phyloP scores from a whole-genome alignment of 64 coral and sea anemone species.

The Astreopora myriophthalma region DNA sequence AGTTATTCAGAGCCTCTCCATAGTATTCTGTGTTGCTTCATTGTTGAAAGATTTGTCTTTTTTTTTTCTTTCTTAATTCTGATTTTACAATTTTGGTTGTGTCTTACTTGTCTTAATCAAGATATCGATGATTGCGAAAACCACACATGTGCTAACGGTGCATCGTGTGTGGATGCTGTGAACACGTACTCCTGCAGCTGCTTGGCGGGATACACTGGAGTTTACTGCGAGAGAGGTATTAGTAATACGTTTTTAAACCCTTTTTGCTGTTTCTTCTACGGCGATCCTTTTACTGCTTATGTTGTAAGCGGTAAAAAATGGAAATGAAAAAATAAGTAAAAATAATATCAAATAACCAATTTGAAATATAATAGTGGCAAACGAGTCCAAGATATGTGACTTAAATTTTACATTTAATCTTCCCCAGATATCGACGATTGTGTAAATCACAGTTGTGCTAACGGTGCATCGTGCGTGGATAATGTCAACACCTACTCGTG shows the following conservation, averaged over 20 bases:
- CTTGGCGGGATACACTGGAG: conserved; percentile 1
- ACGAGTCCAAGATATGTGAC: too few relatives aligned
- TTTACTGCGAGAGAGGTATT: conserved; percentile 9
- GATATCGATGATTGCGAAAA: neutral
- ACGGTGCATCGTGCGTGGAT: neutral
- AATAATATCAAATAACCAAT: too few relatives aligned
- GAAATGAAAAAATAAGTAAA: too few relatives aligned
- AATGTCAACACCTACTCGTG: neutral
- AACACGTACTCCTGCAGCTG: conserved; percentile 17
- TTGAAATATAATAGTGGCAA: too few relatives aligned
- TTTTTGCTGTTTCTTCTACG: too few relatives aligned
- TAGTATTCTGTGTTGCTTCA: too few relatives aligned
- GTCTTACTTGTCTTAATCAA: neutral
- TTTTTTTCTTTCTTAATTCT: neutral
- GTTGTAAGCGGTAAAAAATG: too few relatives aligned
- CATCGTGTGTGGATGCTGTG: conserved; percentile 18
- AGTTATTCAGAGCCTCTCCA: too few relatives aligned
- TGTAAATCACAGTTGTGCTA: neutral
- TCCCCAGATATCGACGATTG: neutral
- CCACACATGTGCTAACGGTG: neutral
- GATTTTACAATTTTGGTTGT: neutral
- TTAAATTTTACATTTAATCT: neutral
- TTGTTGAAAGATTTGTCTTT: too few relatives aligned
- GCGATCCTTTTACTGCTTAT: too few relatives aligned
- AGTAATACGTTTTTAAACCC: too few relatives aligned